Conservation (phyloP, 2,113 vertebrate species). For the Semnornis frantzii region DNA sequence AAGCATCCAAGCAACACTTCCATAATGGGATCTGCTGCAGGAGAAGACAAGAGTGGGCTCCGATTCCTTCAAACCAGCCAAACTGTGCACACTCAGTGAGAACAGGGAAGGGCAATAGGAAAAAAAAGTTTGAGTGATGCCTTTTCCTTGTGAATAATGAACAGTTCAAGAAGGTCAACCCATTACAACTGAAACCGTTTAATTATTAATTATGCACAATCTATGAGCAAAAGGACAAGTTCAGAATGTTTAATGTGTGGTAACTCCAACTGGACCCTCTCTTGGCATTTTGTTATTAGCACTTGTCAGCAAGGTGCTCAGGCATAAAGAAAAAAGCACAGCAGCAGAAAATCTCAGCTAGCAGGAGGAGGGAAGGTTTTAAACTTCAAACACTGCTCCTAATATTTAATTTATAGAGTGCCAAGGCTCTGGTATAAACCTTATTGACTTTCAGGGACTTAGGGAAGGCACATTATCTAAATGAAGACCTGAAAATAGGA, state of each 20-base stretch:
- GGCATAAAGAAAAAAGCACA: conserved; percentile 78
- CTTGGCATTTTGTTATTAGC: conserved; percentile 83
- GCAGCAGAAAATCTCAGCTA: conserved; percentile 60
- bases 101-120: conserved; percentile 76
- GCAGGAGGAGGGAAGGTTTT: neutral
- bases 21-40: neutral
- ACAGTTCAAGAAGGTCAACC: conserved; percentile 93
- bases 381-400: conserved; percentile 35
- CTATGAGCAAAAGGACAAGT: conserved; percentile 89
- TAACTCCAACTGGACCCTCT: conserved; percentile 76
- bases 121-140: conserved; percentile 88
- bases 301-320: conserved; percentile 83
- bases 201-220: conserved; percentile 99
- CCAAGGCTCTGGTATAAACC: neutral
- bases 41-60: neutral
- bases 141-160: conserved; percentile 93
- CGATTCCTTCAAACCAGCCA: conserved; percentile 64
- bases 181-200: conserved; percentile 90
- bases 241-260: conserved; percentile 85
- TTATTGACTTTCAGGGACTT: neutral
- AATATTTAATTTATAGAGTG: conserved; percentile 54
- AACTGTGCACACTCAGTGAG: conserved; percentile 49
- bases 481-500: neutral
- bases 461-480: neutral
- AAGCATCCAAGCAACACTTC: neutral